These are phyloP conservation scores for Phataginus tetradactyla DNA, from an alignment of 2,797 vertebrate genomes.

Conservation along the genomic window DNA sequence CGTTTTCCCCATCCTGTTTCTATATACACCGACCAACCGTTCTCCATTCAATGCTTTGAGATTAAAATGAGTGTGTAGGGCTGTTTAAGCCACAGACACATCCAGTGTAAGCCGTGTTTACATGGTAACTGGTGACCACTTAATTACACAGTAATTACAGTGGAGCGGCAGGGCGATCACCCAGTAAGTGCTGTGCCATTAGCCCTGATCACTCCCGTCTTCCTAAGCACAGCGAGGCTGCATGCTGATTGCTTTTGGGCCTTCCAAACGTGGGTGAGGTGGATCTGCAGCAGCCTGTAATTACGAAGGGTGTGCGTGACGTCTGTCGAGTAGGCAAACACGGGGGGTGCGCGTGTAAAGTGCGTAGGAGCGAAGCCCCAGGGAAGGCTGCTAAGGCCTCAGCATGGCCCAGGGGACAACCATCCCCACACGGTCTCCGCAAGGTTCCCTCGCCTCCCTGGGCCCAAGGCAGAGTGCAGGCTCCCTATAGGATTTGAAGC, in stretches of 20 bases:
- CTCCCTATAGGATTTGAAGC: neutral
- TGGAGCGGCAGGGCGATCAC: neutral
- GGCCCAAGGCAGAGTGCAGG: neutral
- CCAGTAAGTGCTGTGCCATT: neutral
- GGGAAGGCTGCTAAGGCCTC: neutral
- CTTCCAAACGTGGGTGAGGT: neutral
- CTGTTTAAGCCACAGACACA: slow-evolving; percentile 64
- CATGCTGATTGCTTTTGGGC: neutral
- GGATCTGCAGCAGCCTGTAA: slow-evolving; percentile 27
- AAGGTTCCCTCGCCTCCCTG: neutral
- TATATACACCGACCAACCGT: neutral
- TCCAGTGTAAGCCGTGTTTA: slow-evolving; percentile 54
- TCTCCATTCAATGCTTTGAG: neutral
- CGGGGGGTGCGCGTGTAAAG: neutral
- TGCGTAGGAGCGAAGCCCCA: neutral
- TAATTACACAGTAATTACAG: slow-evolving; percentile 64
- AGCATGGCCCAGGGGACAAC: rapidly evolving
- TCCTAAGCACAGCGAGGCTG: neutral
- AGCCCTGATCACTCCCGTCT: slow-evolving; percentile 24
- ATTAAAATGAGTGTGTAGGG: neutral
- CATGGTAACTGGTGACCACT: slow-evolving; percentile 59
- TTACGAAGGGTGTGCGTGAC: neutral
- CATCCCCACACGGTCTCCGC: rapidly evolving
- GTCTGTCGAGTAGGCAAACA: neutral
- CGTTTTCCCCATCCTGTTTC: rapidly evolving